Evolutionary conservation across 1,140 invertebrate genomes (phyloP), one percentile per base, ranked within the genome.

Genomic region (Halesus radiatus): DNA sequence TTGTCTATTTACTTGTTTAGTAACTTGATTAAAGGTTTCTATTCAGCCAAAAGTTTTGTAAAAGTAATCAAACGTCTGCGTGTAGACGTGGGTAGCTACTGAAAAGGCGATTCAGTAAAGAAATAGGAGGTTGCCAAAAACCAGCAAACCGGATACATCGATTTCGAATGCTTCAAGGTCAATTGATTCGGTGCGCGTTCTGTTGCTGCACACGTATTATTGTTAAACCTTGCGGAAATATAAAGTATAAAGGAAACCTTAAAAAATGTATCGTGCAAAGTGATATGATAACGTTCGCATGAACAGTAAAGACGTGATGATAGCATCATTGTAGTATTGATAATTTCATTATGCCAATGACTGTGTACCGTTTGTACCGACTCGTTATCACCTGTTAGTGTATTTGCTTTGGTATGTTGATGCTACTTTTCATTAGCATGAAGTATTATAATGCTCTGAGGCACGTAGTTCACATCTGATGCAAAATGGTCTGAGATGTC

Each of bases 381-480:
- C 18, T 60, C 7, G 29, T 66, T 66, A 66, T 66, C 62, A 66
- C 62, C 22, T 66, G 22, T 37, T 66, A 66, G 29, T 66, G 62
- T 64, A 16, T 66, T 66, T 66, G 62, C 62, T 29, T 29, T 66
- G 13, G 26, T 45, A 45, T 45, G 60, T 22, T 23, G 62, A 37
- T 66, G 62, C 15, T 66, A 66, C 62, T 32, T 66, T 66, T 66
- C 62, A 37, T 66, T 66, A 66, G 62, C 62, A 3, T 26, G 16
- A 66, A 13, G n/a, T n/a, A n/a, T 64, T 66, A 32, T 29, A 45
- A 45, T n/a, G 23, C 26, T 15, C 26, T 16, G 29, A 66, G 62
- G 23, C 62, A 66, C 62, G 62, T 66, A 66, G 8, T 7, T 66
- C 62, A 29, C 23, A n/a, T 26, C 62, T 29, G 62, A 66, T 66